Base-by-base conservation (phyloP, 2,797 vertebrate species). In the Xiphophorus birchmanni region DNA sequence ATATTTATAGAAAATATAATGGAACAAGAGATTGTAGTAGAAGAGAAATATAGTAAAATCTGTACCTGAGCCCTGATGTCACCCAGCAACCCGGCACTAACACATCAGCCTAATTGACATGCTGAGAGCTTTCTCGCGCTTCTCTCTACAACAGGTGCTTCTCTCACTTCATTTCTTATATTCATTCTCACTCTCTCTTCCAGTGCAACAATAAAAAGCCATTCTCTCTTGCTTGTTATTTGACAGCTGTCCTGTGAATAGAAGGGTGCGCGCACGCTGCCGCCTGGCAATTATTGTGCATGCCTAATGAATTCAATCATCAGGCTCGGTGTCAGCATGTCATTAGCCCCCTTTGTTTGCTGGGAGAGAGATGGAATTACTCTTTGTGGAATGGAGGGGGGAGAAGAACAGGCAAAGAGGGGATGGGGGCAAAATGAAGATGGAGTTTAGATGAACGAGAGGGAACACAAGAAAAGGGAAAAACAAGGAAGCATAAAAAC, bases 191-290 rank as follows among this genome's bases (percentile, higher is more conserved):
- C 83, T 60, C 90, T 88, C 87, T 88, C 85, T 81, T 77, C 84
- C 82, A 83, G 75, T 82, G 78, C 87, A 86, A 94, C 93, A 93
- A 94, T 92, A 90, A 93, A 90, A 93, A 92, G 88, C 89, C 78
- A 88, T 94, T 93, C 92, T 94, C 90, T 91, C 85, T 15, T 47
- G 89, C 89, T 93, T 89, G 87, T 93, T 93, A 92, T 93, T 90
- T 93, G 94, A 95, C 94, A 95, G 94, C 94, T 95, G 94, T 94
- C 93, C 84, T 90, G 86, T 95, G 94, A 95, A 95, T 93, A 91
- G 92, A 92, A 44, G 91, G 87, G 69, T 84, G 86, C 84, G 81
- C 82, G 92, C 93, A 84, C 87, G 85, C 88, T 88, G 85, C 78
- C 82, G 92, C 85, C 82, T 83, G 89, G 83, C 93, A 95, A 94